phyloP scores from a whole-genome alignment of 2,797 vertebrate species.

The Karalla daura region DNA sequence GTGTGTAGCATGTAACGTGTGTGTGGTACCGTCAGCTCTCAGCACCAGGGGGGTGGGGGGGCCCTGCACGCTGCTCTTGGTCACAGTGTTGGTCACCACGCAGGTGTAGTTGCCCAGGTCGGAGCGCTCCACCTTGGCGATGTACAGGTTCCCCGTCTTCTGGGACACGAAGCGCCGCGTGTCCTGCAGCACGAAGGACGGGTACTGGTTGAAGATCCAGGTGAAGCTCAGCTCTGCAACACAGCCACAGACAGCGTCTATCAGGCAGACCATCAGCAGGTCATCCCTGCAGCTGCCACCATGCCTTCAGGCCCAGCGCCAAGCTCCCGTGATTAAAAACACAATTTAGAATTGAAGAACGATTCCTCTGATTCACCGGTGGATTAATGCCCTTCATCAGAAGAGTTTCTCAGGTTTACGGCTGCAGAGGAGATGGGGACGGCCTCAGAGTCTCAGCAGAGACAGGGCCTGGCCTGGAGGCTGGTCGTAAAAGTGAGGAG shows the following conservation, averaged over 20 bases:
- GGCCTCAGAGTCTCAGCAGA: not conserved
- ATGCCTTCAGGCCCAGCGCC: conserved; percentile 56
- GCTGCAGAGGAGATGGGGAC: conserved; percentile 15
- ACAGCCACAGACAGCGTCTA: no score
- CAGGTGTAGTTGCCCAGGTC: conserved; percentile 96
- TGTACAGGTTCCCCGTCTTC: conserved; percentile 94
- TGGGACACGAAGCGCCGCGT: conserved; percentile 94
- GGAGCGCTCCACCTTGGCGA: conserved; percentile 93
- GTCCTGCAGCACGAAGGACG: conserved; percentile 91
- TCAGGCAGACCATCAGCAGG: conserved; percentile 35
- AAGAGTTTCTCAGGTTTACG: conserved; percentile 20
- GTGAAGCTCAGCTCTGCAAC: conserved; percentile 90
- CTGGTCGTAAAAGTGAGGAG: not conserved
- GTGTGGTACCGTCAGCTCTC: conserved; percentile 88
- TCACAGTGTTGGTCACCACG: conserved; percentile 92
- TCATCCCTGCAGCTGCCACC: conserved; percentile 41
- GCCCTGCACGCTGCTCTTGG: conserved; percentile 89
- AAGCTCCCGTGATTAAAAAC: conserved; percentile 70
- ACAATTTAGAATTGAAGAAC: conserved; percentile 67
- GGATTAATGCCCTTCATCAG: conserved; percentile 46
- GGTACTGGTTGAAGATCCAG: conserved; percentile 96
- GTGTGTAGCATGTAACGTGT: no score
- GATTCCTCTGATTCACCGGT: conserved; percentile 60
- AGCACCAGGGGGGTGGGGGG: conserved; percentile 92
- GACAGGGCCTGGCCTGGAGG: not conserved